Conservation (phyloP, 1,140 invertebrate species). For the Papilio helenus region DNA sequence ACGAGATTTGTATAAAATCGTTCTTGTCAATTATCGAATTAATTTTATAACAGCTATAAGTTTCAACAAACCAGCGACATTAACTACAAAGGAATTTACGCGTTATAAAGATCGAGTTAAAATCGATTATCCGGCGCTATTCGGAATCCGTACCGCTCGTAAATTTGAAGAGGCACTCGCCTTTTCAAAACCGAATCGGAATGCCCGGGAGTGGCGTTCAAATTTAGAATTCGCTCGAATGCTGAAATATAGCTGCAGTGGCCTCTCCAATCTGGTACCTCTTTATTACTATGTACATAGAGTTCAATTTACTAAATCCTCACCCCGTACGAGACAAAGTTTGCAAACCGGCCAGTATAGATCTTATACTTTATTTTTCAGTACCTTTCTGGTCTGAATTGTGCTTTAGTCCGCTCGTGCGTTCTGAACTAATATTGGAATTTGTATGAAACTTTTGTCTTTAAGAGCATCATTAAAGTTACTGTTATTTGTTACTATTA, state of each 20-base stretch:
- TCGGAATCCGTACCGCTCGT: constrained; percentile 52
- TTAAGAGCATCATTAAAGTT: constrained; percentile 28
- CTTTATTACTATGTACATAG: constrained; percentile 41
- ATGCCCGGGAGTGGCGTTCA: constrained; percentile 66
- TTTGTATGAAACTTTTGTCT: constrained; percentile 39
- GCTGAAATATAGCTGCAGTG: constrained; percentile 51
- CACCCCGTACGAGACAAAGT: constrained; percentile 43
- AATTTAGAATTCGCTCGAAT: constrained; percentile 64
- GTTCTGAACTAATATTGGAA: constrained; percentile 39
- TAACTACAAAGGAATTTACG: constrained; percentile 44
- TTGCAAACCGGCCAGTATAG: constrained; percentile 47
- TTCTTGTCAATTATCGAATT: constrained; percentile 57
- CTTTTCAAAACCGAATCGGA: constrained; percentile 74
- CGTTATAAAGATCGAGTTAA: constrained; percentile 44
- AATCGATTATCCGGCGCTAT: constrained; percentile 52
- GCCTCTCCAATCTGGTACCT: constrained; percentile 30
- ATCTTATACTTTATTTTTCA: constrained; percentile 48
- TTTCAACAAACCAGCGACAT: constrained; percentile 43
- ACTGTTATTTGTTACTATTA: constrained; percentile 9
- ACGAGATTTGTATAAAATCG: constrained; percentile 40
- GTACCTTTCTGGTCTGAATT: constrained; percentile 39
- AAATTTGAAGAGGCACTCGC: constrained; percentile 74
- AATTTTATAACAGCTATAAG: constrained; percentile 53
- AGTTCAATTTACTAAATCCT: constrained; percentile 39
- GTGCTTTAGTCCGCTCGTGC: constrained; percentile 40